phyloP scores from a whole-genome alignment of 1,140 invertebrate genomes.

The Habropoda laboriosa region DNA sequence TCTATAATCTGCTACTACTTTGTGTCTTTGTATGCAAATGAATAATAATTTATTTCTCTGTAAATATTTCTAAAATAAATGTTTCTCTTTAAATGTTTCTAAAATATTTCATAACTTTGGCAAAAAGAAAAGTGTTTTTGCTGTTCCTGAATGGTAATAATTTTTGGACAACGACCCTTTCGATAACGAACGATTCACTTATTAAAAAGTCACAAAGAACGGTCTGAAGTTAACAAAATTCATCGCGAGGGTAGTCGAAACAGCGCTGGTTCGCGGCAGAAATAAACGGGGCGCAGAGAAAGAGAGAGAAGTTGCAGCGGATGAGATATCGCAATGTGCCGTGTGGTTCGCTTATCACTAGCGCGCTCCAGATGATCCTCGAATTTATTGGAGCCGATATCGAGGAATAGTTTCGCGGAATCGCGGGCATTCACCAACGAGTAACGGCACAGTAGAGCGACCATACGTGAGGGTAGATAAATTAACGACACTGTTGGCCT shows the following conservation, averaged over 20 bases:
- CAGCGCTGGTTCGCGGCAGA: background rate
- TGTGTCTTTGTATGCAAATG: no score
- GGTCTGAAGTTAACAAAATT: no score
- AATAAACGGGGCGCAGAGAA: background rate
- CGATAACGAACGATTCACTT: no score
- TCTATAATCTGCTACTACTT: no score
- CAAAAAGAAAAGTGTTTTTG: no score
- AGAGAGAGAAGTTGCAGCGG: background rate
- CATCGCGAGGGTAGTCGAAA: background rate
- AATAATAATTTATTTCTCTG: no score
- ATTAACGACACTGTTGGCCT: constrained; percentile 4
- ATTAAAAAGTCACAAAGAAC: no score
- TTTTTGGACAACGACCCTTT: no score
- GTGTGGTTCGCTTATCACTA: constrained; percentile 3
- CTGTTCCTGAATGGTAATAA: no score
- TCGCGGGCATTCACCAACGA: background rate
- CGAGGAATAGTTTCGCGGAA: background rate
- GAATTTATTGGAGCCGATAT: constrained; percentile 36
- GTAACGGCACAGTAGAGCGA: background rate
- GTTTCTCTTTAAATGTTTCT: no score
- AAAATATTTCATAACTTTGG: no score
- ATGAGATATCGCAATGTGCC: background rate
- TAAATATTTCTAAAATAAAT: no score
- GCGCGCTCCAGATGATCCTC: background rate
- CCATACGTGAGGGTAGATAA: background rate